Evolutionary conservation across 2,888 invertebrate genomes (phyloP), one percentile per base, ranked within the genome.

Genomic region (Octodonta nipae): DNA sequence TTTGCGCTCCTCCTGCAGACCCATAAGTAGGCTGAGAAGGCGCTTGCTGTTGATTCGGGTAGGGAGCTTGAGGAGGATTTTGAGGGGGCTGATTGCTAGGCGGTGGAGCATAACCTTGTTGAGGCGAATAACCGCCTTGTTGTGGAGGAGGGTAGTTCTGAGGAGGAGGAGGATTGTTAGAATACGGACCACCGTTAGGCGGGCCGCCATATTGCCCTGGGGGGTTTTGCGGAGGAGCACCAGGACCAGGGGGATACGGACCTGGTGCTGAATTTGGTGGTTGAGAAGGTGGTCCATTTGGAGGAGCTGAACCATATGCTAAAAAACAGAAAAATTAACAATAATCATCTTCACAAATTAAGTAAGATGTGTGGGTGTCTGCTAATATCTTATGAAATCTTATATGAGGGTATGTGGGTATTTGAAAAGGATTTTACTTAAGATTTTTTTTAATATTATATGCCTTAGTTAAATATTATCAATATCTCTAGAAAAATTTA

Each of bases 91-190:
- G 40, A 24, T 31, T 32, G 4, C 35, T 15, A 2, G 70, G 71
- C n/a, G 75, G 70, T 1, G 75, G 72, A 56, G 74, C 75, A 14
- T 74, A 74, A 3, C 43, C 46, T 37, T 47, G 49, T 20, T 49
- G 48, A 12, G 51, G 58, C 42, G 73, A 63, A 56, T 73, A 65
- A 7, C 63, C 64, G 49, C 71, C 72, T 35, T 61, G 63, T 2
- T 70, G 71, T n/a, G 75, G 70, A 1, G 75, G 72, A 56, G 74
- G 75, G 14, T 74, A 75, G 3, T 42, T 44, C 35, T 47, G 49
- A 15, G 48, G 48, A 13, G 51, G 4, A 3, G 53, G 46, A 7
- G 44, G 40, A 31, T 46, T 38, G 30, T 50, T 54, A 5, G 58
- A 51, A 37, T 60, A 60, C 2, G 59, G 56, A 6, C 55, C 49